Evolutionary conservation across 2,797 vertebrate species (phyloP).

Genomic region (Pachyuromys duprasi): DNA sequence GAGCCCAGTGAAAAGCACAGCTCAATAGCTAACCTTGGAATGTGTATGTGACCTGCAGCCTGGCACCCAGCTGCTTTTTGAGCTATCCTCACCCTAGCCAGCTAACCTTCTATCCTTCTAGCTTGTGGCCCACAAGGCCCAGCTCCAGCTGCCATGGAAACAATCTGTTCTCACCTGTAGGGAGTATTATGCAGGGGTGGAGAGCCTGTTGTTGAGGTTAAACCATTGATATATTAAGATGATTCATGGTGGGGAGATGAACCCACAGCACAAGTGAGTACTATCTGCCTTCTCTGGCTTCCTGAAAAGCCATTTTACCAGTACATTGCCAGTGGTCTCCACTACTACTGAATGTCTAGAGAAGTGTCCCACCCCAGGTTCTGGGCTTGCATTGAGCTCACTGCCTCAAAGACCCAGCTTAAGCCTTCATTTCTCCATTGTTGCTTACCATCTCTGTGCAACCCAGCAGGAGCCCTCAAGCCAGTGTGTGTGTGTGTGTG

Average conservation of each 20-base stretch:
- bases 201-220: conserved; percentile 39
- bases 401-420: neutral
- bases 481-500: neutral
- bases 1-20: conserved; percentile 44
- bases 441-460: neutral
- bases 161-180: neutral
- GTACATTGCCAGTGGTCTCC: neutral
- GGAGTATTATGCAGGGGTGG: neutral
- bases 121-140: neutral
- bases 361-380: neutral
- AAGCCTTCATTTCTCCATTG: neutral
- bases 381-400: neutral
- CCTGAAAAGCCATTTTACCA: neutral
- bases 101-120: neutral
- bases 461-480: neutral
- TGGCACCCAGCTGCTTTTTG: conserved; percentile 47
- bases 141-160: conserved; percentile 39
- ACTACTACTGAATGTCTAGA: neutral
- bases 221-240: conserved; percentile 24
- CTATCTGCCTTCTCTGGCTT: no score
- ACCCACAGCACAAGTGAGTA: neutral
- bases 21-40: conserved; percentile 59
- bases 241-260: neutral
- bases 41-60: conserved; percentile 34
- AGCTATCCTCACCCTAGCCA: neutral